Evolutionary conservation across 2,888 invertebrate genomes (phyloP), one percentile per base, ranked within the genome.

Genomic region (Chrysolina haemoptera): DNA sequence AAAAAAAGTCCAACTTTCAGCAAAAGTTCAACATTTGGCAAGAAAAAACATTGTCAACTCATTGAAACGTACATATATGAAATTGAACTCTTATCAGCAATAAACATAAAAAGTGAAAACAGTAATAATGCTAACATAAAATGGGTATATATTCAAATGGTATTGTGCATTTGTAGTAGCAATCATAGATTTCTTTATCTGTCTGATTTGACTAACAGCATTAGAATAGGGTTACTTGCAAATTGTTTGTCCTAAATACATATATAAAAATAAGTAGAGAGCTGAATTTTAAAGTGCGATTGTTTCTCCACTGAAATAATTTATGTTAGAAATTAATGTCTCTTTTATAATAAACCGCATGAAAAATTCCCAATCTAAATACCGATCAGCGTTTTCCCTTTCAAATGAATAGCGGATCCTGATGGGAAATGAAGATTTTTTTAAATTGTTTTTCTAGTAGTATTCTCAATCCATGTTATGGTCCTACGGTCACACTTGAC

Each of bases 151-250:
- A 53, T 67, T 53, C 35, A 53, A 27, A 53, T 53, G 18, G 40
- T 27, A 27, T 40, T 16, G 27, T 18, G 40, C 11, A 20, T 53
- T 27, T 27, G 40, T 67, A 64, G 22, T 65, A 43, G n/a, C 50
- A 53, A 40, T 27, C 53, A 59, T 53, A 53, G 67, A 67, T 67
- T 67, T 67, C 67, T 67, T 67, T 53, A 67, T 67, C 67, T 67
- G 67, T 6, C 55, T 67, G 53, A 55, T 67, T 67, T 67, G 67
- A 46, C 67, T 67, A 67, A 67, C 67, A 67, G 55, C 53, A 53
- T 67, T 67, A 67, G 67, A 67, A 67, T 67, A 67, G 67, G 67
- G 67, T 67, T 67, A 67, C 67, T 67, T 43, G 67, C 67, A 43
- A 67, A 67, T 67, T 53, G 22, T 67, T 67, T 67, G 67, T 55